These are phyloP conservation scores for Trichomalopsis sarcophagae DNA, from an alignment of 1,140 invertebrate species.

Conservation along the genomic window DNA sequence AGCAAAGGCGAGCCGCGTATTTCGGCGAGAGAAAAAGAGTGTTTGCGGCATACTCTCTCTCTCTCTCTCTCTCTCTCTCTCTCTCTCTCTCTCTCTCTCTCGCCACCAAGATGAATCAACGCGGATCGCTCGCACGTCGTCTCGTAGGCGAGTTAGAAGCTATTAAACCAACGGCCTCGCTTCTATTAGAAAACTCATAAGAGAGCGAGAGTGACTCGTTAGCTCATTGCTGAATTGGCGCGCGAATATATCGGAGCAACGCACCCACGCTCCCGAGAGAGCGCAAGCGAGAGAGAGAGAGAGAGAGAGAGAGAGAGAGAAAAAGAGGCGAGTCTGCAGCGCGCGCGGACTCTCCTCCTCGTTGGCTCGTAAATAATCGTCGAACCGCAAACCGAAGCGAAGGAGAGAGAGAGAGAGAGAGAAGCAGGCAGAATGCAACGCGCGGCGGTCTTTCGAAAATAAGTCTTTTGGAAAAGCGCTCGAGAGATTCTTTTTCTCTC, in stretches of 20 bases:
- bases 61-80: no score
- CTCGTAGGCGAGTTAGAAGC: not conserved
- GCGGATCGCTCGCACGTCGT: not conserved
- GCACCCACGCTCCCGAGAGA: not conserved
- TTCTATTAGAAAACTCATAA: not conserved
- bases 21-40: not conserved
- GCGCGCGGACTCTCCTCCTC: not conserved
- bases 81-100: no score
- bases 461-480: not conserved
- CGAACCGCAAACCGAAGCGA: conserved; percentile 3
- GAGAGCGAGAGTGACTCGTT: not conserved
- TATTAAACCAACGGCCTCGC: not conserved
- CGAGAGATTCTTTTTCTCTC: conserved; percentile 6
- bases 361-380: conserved; percentile 37
- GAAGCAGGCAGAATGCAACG: not conserved
- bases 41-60: not conserved
- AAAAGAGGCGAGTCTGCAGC: not conserved
- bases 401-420: not conserved
- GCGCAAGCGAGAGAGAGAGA: not conserved
- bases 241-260: conserved; percentile 12
- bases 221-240: conserved; percentile 13
- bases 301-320: not conserved
- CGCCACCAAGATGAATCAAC: not conserved
- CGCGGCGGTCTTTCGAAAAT: not conserved
- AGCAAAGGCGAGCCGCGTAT: not conserved